Conservation (phyloP, 2,113 vertebrate species). For the Kryptolebias marmoratus region DNA sequence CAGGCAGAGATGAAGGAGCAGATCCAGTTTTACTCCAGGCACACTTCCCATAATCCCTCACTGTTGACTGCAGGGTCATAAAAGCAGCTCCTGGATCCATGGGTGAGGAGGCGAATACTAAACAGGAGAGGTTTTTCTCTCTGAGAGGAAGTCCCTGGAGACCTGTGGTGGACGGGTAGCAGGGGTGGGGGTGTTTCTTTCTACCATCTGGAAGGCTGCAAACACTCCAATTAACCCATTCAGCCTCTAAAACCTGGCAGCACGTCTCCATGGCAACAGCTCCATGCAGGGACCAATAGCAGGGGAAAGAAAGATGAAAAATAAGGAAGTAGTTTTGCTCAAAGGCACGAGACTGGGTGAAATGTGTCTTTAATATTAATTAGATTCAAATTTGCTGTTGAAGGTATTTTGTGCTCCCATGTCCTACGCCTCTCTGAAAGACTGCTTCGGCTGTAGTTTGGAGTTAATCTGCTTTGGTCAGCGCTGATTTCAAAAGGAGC, state of each 20-base stretch:
- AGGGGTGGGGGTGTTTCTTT: conserved; percentile 25
- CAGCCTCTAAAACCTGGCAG: conserved; percentile 60
- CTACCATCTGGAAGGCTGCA: conserved; percentile 61
- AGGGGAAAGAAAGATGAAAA: conserved; percentile 28
- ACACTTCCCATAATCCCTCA: conserved; percentile 45
- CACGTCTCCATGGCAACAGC: conserved; percentile 68
- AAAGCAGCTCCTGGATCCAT: conserved; percentile 24
- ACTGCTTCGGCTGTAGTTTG: not conserved
- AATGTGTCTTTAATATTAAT: conserved; percentile 3
- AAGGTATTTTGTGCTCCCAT: not conserved
- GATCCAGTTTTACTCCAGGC: not conserved
- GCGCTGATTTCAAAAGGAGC: conserved; percentile 1
- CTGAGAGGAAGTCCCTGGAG: conserved; percentile 54
- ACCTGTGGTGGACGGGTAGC: not conserved
- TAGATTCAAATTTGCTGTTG: not conserved
- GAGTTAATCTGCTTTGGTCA: not conserved
- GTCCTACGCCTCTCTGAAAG: not conserved
- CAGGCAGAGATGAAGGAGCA: conserved; percentile 10
- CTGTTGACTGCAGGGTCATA: conserved; percentile 35
- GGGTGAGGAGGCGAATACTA: conserved; percentile 38
- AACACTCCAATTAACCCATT: conserved; percentile 64
- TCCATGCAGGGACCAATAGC: conserved; percentile 28
- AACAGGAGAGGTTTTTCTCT: conserved; percentile 48
- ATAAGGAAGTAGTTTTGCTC: conserved; percentile 9
- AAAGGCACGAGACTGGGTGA: not conserved